Evolutionary conservation across 2,888 invertebrate genomes (phyloP).

Genomic region (Acanthosoma haemorrhoidale): DNA sequence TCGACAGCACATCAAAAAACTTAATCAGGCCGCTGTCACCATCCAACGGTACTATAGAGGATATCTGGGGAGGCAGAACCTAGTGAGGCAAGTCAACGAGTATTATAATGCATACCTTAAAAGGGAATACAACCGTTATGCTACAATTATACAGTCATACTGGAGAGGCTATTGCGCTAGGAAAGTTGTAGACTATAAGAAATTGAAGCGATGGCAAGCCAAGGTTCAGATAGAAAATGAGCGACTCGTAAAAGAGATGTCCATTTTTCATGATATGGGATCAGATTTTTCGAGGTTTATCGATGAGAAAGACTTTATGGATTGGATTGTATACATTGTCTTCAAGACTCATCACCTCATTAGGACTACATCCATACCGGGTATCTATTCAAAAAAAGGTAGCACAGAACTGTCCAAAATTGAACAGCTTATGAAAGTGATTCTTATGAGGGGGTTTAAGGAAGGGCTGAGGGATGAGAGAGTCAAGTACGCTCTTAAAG

Average conservation of each 20-base stretch:
- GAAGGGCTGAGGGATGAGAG: constrained; percentile 16
- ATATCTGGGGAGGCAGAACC: not conserved
- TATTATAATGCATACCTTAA: not conserved
- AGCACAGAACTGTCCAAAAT: not conserved
- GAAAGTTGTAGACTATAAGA: constrained; percentile 4
- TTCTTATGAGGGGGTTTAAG: not conserved
- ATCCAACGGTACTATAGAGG: not conserved
- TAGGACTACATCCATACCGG: constrained; percentile 9
- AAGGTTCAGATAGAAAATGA: not conserved
- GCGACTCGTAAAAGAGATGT: not conserved
- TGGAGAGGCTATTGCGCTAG: constrained; percentile 15
- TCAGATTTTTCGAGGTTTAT: not conserved
- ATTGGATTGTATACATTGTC: constrained; percentile 14
- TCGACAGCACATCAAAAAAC: not conserved
- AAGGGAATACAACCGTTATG: not conserved
- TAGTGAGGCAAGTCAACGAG: not conserved
- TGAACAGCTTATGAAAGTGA: constrained; percentile 5
- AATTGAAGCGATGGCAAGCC: not conserved
- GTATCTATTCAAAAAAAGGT: not conserved
- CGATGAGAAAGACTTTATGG: not conserved
- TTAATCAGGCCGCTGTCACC: not conserved
- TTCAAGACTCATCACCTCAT: constrained; percentile 20
- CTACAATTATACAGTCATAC: constrained; percentile 11
- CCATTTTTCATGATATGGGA: not conserved
- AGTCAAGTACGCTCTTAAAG: not conserved